Conservation (phyloP, 2,797 vertebrate genomes). For the Darevskia nairensis region DNA sequence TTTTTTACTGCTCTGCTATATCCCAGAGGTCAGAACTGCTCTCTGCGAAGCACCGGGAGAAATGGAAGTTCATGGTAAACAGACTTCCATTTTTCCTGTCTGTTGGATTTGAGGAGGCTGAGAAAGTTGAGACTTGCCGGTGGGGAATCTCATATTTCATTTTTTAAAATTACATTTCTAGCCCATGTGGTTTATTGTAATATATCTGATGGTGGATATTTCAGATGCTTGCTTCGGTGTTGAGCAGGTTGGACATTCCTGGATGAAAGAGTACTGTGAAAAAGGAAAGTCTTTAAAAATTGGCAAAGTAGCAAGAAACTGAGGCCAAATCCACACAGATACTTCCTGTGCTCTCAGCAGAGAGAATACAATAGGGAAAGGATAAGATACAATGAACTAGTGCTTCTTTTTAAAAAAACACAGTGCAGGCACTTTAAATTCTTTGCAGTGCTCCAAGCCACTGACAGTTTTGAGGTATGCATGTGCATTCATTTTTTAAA, state of each 20-base stretch:
- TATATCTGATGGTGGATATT: not conserved
- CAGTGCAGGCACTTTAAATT: not conserved
- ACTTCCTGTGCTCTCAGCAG: not conserved
- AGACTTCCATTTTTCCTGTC: not conserved
- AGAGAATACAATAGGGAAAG: not conserved
- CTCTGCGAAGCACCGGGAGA: too few species aligned
- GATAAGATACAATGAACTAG: not conserved
- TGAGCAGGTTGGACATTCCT: not conserved
- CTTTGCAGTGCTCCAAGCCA: accelerated
- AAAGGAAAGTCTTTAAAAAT: not conserved
- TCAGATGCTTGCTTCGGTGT: not conserved
- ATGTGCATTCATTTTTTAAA: conserved; percentile 5
- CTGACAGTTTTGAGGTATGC: not conserved
- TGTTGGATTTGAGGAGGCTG: not conserved
- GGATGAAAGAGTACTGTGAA: not conserved
- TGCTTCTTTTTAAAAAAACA: not conserved
- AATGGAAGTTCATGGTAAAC: too few species aligned
- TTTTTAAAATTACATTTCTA: not conserved
- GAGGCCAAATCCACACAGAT: too few species aligned
- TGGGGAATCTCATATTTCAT: not conserved
- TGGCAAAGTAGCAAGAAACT: not conserved
- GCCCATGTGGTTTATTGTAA: not conserved
- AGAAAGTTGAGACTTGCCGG: not conserved
- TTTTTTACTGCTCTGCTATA: too few species aligned
- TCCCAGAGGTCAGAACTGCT: too few species aligned